Base-by-base conservation (phyloP, 2,888 invertebrate genomes). In the Melanophora roralis region DNA sequence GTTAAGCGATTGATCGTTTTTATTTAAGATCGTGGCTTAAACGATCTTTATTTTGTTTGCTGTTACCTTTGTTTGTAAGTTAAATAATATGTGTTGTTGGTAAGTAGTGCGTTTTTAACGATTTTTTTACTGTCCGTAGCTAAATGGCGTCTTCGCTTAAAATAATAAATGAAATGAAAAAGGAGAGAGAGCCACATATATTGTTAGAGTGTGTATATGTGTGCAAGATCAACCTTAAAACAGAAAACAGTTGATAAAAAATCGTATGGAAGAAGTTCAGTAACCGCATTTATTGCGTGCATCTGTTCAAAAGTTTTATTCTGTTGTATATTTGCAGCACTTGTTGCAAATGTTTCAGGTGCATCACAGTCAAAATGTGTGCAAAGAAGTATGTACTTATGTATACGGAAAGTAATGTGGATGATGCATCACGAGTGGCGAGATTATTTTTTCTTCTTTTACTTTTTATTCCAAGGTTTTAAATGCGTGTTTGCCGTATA, bases 241-340 rank as follows among this genome's bases (percentile, higher is more conserved):
- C 23, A 53, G 73, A 73, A 43, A 9, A 32, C 11, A 21, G 45
- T 19, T 19, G 16, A 27, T 19, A 36, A 36, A 19, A 1, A n/a
- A 9, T 51, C 27, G 60, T 59, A 36, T n/a, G 34, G 23, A 72
- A 57, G 59, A 65, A 76, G 76, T 76, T 76, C 76, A 76, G 76
- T 69, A 76, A 76, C 69, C 76, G 76, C 71, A 57, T 71, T 76
- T 64, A 57, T 77, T 77, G 76, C 76, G 76, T 77, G 76, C 76
- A 77, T 77, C 76, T 77, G 76, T 77, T 77, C 69, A 51, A 69
- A 59, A 51, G 69, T 57, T 65, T 38, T 38, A 4, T 49, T 34
- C 45, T 40, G 19, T 38, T 19, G 40, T 45, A 27, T 43, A 19
- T 62, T 45, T 57, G 2, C 32, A 64, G 49, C 76, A 77, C 76